These are phyloP conservation scores for Lamellibrachia columna DNA, from an alignment of 2,888 invertebrate species.

Conservation along the genomic window DNA sequence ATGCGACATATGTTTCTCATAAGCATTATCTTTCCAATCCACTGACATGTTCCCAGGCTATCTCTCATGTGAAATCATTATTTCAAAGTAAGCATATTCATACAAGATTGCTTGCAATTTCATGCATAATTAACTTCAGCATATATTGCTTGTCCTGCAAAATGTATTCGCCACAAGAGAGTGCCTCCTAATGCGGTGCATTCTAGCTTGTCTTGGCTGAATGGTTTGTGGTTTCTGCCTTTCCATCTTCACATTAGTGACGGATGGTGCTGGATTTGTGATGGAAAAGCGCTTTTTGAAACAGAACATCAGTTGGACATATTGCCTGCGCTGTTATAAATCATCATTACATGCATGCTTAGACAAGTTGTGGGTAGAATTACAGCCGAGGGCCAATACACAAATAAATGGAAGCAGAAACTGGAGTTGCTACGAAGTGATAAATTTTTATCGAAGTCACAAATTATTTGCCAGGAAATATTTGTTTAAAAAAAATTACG, in stretches of 20 bases:
- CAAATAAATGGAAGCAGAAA: background rate
- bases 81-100: conserved; percentile 16
- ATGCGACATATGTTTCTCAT: background rate
- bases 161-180: background rate
- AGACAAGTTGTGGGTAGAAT: background rate
- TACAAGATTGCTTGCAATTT: background rate
- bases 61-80: background rate
- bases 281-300: background rate
- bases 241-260: background rate
- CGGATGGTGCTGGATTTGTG: background rate
- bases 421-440: background rate
- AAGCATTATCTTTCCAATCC: background rate
- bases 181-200: background rate
- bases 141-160: background rate
- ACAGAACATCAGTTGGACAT: background rate
- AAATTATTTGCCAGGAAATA: conserved; percentile 7
- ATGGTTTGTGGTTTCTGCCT: background rate
- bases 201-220: background rate
- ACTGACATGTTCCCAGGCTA: background rate
- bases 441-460: background rate
- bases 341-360: background rate
- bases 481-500: background rate
- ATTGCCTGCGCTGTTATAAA: background rate
- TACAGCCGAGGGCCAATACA: background rate
- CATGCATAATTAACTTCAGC: background rate